These are phyloP conservation scores for Drosophila helvetica DNA, from an alignment of 2,888 invertebrate species.

Conservation along the genomic window DNA sequence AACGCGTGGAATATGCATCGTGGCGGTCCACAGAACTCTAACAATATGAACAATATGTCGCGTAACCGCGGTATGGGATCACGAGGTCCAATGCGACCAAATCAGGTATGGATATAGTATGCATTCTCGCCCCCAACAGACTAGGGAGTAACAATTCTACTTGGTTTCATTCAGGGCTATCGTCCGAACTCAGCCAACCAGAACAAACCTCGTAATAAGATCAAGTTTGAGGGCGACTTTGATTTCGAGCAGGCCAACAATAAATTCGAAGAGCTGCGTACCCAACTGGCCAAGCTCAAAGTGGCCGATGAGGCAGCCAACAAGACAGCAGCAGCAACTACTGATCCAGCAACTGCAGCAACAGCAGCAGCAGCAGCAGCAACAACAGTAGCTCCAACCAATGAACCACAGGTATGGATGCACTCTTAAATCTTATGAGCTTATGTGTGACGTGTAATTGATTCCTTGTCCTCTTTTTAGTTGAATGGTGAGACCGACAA, in stretches of 20 bases:
- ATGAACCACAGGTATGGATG: slow-evolving; percentile 84
- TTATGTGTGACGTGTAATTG: slow-evolving; percentile 27
- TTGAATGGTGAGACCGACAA: slow-evolving; percentile 89
- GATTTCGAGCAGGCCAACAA: slow-evolving; percentile 99
- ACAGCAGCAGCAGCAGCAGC: slow-evolving; percentile 53
- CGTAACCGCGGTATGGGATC: slow-evolving; percentile 80
- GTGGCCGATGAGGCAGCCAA: slow-evolving; percentile 86
- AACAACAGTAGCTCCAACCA: slow-evolving; percentile 13
- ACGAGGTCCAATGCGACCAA: slow-evolving; percentile 82
- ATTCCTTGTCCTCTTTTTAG: slow-evolving; percentile 52
- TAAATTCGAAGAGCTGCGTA: slow-evolving; percentile 96
- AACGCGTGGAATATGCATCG: slow-evolving; percentile 82
- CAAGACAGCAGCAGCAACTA: slow-evolving; percentile 55
- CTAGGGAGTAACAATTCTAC: neutral
- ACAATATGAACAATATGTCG: slow-evolving; percentile 74
- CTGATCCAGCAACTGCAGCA: slow-evolving; percentile 46
- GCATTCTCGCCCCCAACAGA: neutral
- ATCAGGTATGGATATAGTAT: slow-evolving; percentile 72
- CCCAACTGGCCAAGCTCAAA: slow-evolving; percentile 93
- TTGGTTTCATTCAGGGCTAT: slow-evolving; percentile 70
- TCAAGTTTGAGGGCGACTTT: slow-evolving; percentile 98
- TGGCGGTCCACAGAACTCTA: slow-evolving; percentile 78
- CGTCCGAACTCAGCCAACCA: slow-evolving; percentile 85
- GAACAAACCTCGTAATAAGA: slow-evolving; percentile 84
- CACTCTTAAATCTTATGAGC: slow-evolving; percentile 7